Conservation (phyloP, 2,113 vertebrate species). For the Heptranchias perlo region DNA sequence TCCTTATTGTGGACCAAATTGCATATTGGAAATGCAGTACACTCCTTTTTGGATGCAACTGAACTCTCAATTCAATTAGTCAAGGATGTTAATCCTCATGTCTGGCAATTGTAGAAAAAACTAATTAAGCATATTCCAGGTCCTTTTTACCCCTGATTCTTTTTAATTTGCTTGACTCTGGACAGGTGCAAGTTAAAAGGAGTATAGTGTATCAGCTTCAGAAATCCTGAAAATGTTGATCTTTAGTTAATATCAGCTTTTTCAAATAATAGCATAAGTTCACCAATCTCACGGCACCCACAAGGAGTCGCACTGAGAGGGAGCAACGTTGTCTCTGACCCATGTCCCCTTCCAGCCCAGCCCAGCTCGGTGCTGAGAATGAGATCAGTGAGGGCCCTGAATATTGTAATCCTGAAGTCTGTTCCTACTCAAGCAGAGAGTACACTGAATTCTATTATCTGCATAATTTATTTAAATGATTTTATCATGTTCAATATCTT, state of each 20-base stretch:
- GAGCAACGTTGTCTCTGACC: neutral
- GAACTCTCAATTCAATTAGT: neutral
- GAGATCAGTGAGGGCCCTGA: neutral
- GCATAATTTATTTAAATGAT: neutral
- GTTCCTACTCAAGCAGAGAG: neutral
- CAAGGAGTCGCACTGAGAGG: neutral
- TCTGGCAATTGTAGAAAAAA: neutral
- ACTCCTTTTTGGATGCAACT: neutral
- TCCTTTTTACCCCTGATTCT: neutral
- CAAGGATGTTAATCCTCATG: neutral
- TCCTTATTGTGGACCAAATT: neutral
- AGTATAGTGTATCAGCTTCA: neutral
- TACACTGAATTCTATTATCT: constrained; percentile 10
- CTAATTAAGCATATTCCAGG: neutral
- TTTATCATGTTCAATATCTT: neutral
- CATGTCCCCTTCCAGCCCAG: neutral
- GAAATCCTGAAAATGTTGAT: neutral
- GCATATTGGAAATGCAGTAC: neutral
- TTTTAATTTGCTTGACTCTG: neutral
- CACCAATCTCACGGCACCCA: neutral
- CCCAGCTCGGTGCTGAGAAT: neutral
- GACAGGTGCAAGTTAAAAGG: neutral
- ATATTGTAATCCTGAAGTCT: neutral
- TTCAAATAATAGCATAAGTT: neutral
- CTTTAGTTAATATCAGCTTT: neutral